Conservation (phyloP, 2,113 vertebrate species). For the Nerophis ophidion region DNA sequence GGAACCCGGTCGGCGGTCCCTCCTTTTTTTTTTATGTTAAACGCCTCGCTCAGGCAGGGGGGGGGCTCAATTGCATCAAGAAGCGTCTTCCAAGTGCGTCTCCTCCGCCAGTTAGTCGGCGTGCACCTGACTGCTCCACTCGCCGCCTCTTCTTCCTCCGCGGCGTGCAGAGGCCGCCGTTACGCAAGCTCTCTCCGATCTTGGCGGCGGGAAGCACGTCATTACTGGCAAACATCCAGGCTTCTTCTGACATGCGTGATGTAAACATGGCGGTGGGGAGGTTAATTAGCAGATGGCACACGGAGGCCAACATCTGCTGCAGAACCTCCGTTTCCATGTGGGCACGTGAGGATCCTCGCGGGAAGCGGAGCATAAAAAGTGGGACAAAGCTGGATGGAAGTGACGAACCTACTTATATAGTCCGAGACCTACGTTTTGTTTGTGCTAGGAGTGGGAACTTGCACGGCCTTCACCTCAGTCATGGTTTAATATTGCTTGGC, state of each 20-base stretch:
- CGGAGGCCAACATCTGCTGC: conserved; percentile 26
- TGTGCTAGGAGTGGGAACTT: not conserved
- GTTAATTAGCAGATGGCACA: conserved; percentile 40
- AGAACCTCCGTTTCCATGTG: not conserved
- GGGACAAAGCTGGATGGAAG: conserved; percentile 23
- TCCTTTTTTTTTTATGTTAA: conserved; percentile 4
- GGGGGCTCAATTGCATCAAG: conserved; percentile 4
- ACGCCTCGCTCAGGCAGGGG: not conserved
- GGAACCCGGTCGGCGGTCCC: not conserved
- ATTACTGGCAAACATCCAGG: not conserved
- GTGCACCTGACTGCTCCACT: not conserved
- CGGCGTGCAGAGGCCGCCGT: not conserved
- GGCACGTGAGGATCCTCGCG: conserved; percentile 6
- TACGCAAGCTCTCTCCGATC: not conserved
- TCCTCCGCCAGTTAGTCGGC: not conserved
- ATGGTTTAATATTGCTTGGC: no score
- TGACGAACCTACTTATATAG: conserved; percentile 25
- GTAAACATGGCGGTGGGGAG: conserved; percentile 42
- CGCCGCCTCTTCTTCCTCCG: not conserved
- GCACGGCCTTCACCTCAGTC: no score
- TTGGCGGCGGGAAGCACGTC: not conserved
- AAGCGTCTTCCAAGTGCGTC: not conserved
- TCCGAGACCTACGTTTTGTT: conserved; percentile 29
- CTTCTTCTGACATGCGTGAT: conserved; percentile 20
- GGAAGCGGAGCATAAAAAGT: conserved; percentile 21